Evolutionary conservation across 2,113 vertebrate genomes (phyloP).

Genomic region (Butastur rufipennis): DNA sequence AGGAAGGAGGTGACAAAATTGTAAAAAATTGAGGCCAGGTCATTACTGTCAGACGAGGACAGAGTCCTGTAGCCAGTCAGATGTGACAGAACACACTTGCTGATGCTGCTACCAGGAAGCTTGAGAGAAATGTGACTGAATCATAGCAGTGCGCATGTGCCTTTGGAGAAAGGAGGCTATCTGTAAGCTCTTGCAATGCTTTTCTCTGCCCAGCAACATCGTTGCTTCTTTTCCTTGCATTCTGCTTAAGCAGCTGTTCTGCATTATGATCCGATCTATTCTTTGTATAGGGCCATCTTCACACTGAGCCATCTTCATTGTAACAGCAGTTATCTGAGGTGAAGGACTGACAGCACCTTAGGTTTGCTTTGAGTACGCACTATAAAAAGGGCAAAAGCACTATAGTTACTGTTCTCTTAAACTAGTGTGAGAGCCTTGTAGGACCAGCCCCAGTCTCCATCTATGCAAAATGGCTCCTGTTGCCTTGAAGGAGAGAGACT

Average conservation of each 20-base stretch:
- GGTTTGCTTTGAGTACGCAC: not conserved
- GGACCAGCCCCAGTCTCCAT: not conserved
- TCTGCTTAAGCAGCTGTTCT: conserved; percentile 51
- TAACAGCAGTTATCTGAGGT: not conserved
- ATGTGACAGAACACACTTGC: not conserved
- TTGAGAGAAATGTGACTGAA: conserved; percentile 21
- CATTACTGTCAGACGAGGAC: conserved; percentile 10
- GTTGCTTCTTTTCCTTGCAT: not conserved
- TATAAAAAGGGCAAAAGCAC: not conserved
- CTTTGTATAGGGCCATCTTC: not conserved
- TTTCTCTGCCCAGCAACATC: conserved; percentile 61
- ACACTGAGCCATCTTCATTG: not conserved
- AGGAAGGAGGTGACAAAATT: not conserved
- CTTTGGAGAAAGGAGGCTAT: conserved; percentile 40
- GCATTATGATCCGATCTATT: not conserved
- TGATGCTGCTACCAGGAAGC: conserved; percentile 42
- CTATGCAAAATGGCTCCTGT: conserved; percentile 12
- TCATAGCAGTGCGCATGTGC: conserved; percentile 14
- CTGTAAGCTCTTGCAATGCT: conserved; percentile 22
- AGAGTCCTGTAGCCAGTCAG: conserved; percentile 23
- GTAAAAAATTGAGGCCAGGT: conserved; percentile 13
- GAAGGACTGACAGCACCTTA: not conserved
- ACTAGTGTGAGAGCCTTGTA: not conserved
- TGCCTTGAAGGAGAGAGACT: not conserved
- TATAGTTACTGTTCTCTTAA: not conserved